Base-by-base conservation (phyloP, 2,888 invertebrate species). In the Graphium colonna region DNA sequence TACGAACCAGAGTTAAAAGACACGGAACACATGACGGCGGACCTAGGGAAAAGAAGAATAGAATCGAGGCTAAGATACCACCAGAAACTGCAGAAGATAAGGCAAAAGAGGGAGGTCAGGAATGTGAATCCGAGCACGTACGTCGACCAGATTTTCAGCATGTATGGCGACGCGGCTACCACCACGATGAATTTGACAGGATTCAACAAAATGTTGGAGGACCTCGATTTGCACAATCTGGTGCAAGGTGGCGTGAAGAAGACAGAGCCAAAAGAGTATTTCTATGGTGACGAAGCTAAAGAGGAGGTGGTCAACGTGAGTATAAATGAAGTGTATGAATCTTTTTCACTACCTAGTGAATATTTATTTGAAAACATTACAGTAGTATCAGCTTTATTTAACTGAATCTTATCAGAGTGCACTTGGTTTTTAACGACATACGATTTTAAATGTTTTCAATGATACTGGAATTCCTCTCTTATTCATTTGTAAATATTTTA, bases 181-280 rank as follows among this genome's bases (percentile, higher is more conserved):
- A 91, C 93, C 80, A 92, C 92, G 8, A 91, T 95, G 82, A 89
- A 91, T 67, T 62, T 91, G 60, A 91, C 91, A 3, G 94, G 93
- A n/a, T 95, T 96, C 64, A 92, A 93, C 60, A 91, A 80, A 49
- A 91, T 95, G 84, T 81, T 95, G 8, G 81, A 86, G 47, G 91
- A 89, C 40, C 67, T 94, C 60, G 91, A 92, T 13, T 77, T 94
- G 2, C 76, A 88, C 51, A 88, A 89, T 55, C 73, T 93, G 58
- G 73, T 92, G 16, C 75, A 80, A 9, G 89, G 90, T 12, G 82
- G 86, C 0, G 65, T 72, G 2, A 71, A 73, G 57, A 79, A 63
- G 59, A 70, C 52, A 9, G 77, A 77, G 18, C 75, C 67, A 26
- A 74, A 71, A 26, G 65, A 64, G 1, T 76, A 78, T 51, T 67